Conservation (phyloP, 2,113 vertebrate genomes). For the Oryzias curvinotus region DNA sequence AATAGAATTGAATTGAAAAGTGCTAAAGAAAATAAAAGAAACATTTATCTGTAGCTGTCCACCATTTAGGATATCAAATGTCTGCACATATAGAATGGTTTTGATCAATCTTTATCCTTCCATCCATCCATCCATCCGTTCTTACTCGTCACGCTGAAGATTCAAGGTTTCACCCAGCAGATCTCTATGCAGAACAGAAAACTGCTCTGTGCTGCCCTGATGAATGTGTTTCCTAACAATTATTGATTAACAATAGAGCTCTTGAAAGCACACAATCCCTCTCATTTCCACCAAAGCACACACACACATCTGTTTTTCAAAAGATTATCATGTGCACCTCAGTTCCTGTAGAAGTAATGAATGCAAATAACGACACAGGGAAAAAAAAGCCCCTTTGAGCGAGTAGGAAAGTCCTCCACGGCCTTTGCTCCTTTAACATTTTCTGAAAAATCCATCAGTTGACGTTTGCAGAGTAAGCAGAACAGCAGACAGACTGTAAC, state of each 20-base stretch:
- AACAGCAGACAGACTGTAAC: constrained; percentile 48
- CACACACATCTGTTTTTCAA: neutral
- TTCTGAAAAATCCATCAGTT: constrained; percentile 57
- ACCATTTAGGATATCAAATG: no score
- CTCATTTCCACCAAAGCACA: constrained; percentile 9
- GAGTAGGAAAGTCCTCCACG: constrained; percentile 35
- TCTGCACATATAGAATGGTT: no score
- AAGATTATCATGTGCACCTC: constrained; percentile 66
- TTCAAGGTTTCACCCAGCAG: no score
- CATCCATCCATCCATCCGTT: no score
- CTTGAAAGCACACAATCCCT: constrained; percentile 45
- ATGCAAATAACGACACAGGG: constrained; percentile 52
- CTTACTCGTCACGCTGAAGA: no score
- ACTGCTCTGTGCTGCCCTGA: constrained; percentile 50
- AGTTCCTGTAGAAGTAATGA: constrained; percentile 52
- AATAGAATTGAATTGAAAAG: no score
- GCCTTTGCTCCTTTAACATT: constrained; percentile 67
- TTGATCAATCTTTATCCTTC: no score
- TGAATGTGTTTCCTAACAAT: constrained; percentile 55
- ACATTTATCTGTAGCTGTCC: no score
- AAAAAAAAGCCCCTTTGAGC: constrained; percentile 34
- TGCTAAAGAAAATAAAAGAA: no score
- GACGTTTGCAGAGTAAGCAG: constrained; percentile 60
- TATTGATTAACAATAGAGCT: constrained; percentile 43
- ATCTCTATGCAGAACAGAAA: neutral